These are phyloP conservation scores for Orgyia antiqua DNA, from an alignment of 2,888 invertebrate species.

Conservation along the genomic window DNA sequence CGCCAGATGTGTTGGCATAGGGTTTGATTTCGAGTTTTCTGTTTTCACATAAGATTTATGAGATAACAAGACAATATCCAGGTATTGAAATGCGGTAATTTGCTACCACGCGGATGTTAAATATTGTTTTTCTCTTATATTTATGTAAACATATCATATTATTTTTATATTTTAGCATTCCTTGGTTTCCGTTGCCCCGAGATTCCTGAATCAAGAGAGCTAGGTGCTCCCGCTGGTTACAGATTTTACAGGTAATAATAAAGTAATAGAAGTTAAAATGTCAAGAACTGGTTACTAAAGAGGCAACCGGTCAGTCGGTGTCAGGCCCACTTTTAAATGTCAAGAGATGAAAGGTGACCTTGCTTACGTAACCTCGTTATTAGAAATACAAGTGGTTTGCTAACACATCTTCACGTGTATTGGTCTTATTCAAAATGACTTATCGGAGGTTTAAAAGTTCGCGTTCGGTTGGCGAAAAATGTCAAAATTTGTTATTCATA, in stretches of 20 bases:
- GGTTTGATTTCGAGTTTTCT: too few species aligned
- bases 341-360: slow-evolving; percentile 62
- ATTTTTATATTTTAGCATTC: slow-evolving; percentile 82
- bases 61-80: too few species aligned
- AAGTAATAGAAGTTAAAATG: slow-evolving; percentile 32
- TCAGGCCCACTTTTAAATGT: slow-evolving; percentile 55
- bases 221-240: slow-evolving; percentile 62
- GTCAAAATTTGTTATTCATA: too few species aligned
- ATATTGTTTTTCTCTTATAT: too few species aligned
- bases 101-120: too few species aligned
- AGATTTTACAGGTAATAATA: slow-evolving; percentile 61
- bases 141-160: too few species aligned
- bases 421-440: too few species aligned
- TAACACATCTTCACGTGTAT: slow-evolving; percentile 40
- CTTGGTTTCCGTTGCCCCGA: slow-evolving; percentile 89
- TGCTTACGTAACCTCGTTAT: slow-evolving; percentile 61
- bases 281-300: slow-evolving; percentile 59
- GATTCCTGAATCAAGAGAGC: slow-evolving; percentile 59
- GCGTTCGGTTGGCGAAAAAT: too few species aligned
- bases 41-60: too few species aligned
- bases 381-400: slow-evolving; percentile 57
- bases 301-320: slow-evolving; percentile 51
- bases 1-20: too few species aligned
- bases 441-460: too few species aligned
- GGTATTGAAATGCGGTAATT: too few species aligned